Evolutionary conservation across 92 coral and sea anemone species (phyloP).

Genomic region (Porites rus): DNA sequence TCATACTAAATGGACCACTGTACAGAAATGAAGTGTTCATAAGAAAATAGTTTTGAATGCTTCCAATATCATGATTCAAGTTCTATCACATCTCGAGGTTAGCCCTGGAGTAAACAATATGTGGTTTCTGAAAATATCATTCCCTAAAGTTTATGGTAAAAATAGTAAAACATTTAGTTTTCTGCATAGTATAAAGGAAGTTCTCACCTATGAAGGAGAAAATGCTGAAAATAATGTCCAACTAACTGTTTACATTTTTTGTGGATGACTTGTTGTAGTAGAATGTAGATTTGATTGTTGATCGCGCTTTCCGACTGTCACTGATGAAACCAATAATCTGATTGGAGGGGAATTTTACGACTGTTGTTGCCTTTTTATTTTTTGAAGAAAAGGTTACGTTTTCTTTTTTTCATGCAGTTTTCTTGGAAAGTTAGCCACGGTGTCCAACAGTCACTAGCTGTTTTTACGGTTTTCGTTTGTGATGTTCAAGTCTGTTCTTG

Average conservation of each 20-base stretch:
- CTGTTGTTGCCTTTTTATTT: not conserved
- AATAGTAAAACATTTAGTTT: too few species aligned
- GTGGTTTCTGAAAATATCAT: not conserved
- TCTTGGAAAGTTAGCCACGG: constrained; percentile 8
- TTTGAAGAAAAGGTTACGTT: not conserved
- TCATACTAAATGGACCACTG: too few species aligned
- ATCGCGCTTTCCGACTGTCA: constrained; percentile 27
- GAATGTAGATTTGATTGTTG: constrained; percentile 2
- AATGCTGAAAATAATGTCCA: too few species aligned
- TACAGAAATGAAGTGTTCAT: too few species aligned
- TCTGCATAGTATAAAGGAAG: not conserved
- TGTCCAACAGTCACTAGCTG: not conserved
- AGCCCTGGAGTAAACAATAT: not conserved
- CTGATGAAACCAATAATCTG: constrained; percentile 4
- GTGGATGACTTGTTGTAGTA: constrained; percentile 1
- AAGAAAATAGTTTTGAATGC: not conserved
- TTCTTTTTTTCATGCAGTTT: constrained; percentile 8
- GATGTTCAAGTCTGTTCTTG: constrained; percentile 13
- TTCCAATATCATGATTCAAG: constrained; percentile 5
- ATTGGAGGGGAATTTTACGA: not conserved
- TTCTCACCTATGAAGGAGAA: too few species aligned
- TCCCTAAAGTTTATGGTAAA: not conserved
- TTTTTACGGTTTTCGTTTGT: constrained; percentile 17
- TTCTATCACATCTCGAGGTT: not conserved
- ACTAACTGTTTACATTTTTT: not conserved